Conservation (phyloP, 2,888 invertebrate genomes). For the Drosophila siamana region DNA sequence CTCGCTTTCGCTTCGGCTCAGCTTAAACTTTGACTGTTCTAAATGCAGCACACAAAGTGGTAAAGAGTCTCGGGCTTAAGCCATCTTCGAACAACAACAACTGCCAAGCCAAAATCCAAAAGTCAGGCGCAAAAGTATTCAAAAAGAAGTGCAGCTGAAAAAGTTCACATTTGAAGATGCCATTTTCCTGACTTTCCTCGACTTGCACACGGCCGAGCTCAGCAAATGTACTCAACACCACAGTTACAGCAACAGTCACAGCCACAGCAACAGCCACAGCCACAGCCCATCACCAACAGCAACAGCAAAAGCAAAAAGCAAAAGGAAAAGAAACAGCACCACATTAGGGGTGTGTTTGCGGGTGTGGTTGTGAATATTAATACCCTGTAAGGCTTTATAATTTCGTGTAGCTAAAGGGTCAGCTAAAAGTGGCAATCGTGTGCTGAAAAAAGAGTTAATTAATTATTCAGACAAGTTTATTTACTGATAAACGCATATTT, state of each 20-base stretch:
- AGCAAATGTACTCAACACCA: slow-evolving; percentile 62
- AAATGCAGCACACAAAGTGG: slow-evolving; percentile 64
- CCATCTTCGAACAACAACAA: slow-evolving; percentile 34
- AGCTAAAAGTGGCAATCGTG: no score
- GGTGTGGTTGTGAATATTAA: slow-evolving; percentile 37
- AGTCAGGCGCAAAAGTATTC: slow-evolving; percentile 77
- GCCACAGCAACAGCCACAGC: slow-evolving; percentile 15
- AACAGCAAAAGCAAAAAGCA: no score
- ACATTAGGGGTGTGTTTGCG: slow-evolving; percentile 33
- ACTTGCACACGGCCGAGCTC: slow-evolving; percentile 56
- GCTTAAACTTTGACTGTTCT: slow-evolving; percentile 64
- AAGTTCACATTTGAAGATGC: slow-evolving; percentile 81
- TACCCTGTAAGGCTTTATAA: slow-evolving; percentile 35
- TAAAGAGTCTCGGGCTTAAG: slow-evolving; percentile 44
- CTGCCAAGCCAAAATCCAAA: slow-evolving; percentile 58
- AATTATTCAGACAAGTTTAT: no score
- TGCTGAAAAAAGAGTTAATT: no score
- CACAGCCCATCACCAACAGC: neutral
- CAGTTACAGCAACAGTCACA: slow-evolving; percentile 14
- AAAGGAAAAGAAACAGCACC: no score
- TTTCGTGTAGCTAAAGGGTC: no score
- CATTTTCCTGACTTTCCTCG: slow-evolving; percentile 72
- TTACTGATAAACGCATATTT: no score
- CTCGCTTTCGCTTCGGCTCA: neutral
- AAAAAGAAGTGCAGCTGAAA: slow-evolving; percentile 78